Evolutionary conservation across 2,888 invertebrate species (phyloP).

Genomic region (Leucozona laternaria): DNA sequence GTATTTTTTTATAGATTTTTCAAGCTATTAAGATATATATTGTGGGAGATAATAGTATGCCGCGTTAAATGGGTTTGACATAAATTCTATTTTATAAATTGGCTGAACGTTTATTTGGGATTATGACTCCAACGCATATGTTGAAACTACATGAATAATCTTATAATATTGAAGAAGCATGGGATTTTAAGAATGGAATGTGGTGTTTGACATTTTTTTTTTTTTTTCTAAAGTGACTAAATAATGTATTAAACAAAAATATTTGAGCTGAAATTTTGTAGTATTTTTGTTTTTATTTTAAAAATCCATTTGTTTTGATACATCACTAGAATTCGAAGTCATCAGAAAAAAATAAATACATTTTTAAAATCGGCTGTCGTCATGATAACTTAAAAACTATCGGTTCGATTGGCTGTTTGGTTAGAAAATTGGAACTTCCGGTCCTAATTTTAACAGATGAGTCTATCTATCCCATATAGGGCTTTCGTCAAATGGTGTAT

Average conservation of each 20-base stretch:
- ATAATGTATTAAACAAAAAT: background rate
- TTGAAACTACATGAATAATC: background rate
- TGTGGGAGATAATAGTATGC: slow-evolving; percentile 13
- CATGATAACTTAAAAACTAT: too few species aligned
- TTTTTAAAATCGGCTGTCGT: too few species aligned
- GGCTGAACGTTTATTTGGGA: slow-evolving; percentile 9
- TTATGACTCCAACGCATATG: slow-evolving; percentile 28
- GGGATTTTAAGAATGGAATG: slow-evolving; percentile 2
- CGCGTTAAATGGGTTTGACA: slow-evolving; percentile 26
- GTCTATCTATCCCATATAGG: too few species aligned
- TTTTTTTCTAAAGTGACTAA: background rate
- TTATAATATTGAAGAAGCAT: background rate
- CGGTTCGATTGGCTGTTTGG: too few species aligned
- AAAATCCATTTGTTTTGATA: background rate
- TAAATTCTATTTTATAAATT: slow-evolving; percentile 34
- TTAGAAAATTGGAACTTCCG: too few species aligned
- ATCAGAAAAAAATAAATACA: too few species aligned
- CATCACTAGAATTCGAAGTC: too few species aligned
- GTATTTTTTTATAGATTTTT: slow-evolving; percentile 40
- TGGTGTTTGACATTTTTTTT: background rate
- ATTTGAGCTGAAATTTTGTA: background rate
- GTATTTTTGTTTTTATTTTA: background rate
- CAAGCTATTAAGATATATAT: slow-evolving; percentile 26
- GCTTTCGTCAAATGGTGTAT: too few species aligned
- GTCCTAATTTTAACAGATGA: too few species aligned